phyloP scores from a whole-genome alignment of 2,797 vertebrate species.

The Xiphorhynchus erythropygius region DNA sequence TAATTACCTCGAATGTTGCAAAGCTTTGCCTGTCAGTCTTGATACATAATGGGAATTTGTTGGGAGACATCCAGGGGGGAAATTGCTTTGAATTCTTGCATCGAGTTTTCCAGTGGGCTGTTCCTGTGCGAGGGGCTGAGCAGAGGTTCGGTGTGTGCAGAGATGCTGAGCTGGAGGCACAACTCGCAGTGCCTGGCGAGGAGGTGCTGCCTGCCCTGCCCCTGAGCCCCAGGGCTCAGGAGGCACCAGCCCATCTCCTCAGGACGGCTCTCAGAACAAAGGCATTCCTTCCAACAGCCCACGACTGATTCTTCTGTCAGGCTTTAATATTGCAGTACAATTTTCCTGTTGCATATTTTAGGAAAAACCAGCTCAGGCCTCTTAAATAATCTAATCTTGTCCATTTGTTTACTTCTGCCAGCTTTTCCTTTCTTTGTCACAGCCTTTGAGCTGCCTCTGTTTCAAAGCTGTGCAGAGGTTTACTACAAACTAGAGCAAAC shows the following conservation, averaged over 20 bases:
- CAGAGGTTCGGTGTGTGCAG: not conserved
- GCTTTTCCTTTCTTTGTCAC: not conserved
- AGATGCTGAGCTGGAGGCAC: not conserved
- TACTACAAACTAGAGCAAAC: not conserved
- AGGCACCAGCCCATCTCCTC: not conserved
- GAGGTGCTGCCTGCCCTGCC: no score
- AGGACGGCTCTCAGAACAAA: not conserved
- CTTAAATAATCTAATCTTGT: not conserved
- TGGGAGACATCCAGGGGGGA: conserved; percentile 15
- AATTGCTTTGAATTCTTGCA: not conserved
- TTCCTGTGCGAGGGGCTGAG: not conserved
- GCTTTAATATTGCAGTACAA: not conserved
- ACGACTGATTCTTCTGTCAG: not conserved
- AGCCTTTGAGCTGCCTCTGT: not conserved
- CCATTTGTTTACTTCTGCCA: not conserved
- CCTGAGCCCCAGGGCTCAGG: not conserved
- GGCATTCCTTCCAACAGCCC: not conserved
- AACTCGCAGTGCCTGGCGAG: not conserved
- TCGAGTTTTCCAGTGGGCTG: not conserved
- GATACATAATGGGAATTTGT: conserved; percentile 11
- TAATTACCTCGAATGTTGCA: conserved; percentile 22
- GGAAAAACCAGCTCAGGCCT: not conserved
- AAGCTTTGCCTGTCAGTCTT: conserved; percentile 16
- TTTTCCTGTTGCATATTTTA: not conserved
- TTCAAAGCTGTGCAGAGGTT: not conserved